Evolutionary conservation across 2,797 vertebrate genomes (phyloP), one percentile per base, ranked within the genome.

Genomic region (Anguilla anguilla): DNA sequence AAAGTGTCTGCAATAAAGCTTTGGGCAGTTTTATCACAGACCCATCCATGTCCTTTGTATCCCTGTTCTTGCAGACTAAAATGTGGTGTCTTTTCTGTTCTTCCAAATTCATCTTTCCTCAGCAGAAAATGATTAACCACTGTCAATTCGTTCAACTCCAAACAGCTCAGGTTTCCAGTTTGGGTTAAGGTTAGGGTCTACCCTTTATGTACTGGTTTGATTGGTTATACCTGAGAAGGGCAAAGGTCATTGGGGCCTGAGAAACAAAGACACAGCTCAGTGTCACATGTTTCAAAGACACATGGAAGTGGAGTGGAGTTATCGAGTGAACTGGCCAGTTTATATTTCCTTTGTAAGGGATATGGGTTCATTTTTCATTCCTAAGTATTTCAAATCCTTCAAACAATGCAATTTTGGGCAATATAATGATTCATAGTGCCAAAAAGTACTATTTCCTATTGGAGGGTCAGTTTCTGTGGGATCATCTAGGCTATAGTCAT

Each of bases 351-450:
- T 43, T 74, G 74, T 88, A 69, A 77, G 83, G 25, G 15, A 83
- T 85, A 22, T 19, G 31, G 74, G 39, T 85, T 85, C 55, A 53
- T 59, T 85, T 88, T 49, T 87, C 51, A 59, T 88, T 85, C 53
- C 28, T 77, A 74, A 88, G 87, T 85, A 39, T 79, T 39, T n/a
- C 53, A 61, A 39, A 59, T 79, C 51, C 69, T 59, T 74, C 53
- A 39, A 46, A 87, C n/a, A 77, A 55, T 85, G 82, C 86, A 89
- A 89, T 89, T 83, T 86, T 57, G 35, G 81, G 39, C 72, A n/a
- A 53, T 55, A 83, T 85, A 89, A 89, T 85, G 83, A 84, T 81
- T 89, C 69, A 85, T 87, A 87, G 85, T 9, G 22, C 86, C 69
- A 43, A 39, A 49, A n/a, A 35, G 2, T 39, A 61, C 55, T 49